Evolutionary conservation across 1,140 invertebrate genomes (phyloP).

Genomic region (Panonychus citri): DNA sequence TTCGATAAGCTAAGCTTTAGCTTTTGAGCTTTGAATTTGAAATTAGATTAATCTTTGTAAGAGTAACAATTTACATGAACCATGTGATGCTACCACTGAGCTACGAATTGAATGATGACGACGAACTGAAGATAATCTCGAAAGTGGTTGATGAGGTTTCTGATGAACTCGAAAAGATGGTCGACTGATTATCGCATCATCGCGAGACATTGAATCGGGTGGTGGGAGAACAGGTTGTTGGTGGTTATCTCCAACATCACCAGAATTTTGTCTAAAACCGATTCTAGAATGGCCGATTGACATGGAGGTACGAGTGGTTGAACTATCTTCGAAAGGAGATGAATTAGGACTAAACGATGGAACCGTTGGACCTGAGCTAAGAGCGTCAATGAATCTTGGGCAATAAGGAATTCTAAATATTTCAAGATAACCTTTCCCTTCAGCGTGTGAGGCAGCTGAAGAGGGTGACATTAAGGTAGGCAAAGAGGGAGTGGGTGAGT

Average conservation of each 20-base stretch:
- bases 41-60: too few relatives aligned
- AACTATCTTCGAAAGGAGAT: neutral
- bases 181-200: neutral
- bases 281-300: neutral
- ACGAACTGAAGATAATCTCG: neutral
- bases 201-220: neutral
- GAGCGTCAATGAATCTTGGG: neutral
- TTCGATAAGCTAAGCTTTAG: too few relatives aligned
- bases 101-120: neutral
- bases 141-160: neutral
- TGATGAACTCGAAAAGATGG: neutral
- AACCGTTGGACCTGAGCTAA: neutral
- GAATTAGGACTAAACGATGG: slow-evolving; percentile 2
- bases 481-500: slow-evolving; percentile 8
- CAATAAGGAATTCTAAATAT: slow-evolving; percentile 2
- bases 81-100: slow-evolving; percentile 5
- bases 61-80: slow-evolving; percentile 8
- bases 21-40: too few relatives aligned
- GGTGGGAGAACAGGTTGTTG: neutral
- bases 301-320: neutral
- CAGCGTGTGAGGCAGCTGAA: slow-evolving; percentile 6
- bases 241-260: neutral
- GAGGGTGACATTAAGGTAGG: slow-evolving; percentile 10
- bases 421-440: slow-evolving; percentile 10
- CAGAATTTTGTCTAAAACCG: neutral